These are phyloP conservation scores for Ochotona princeps DNA, from an alignment of 2,113 vertebrate genomes.

Conservation along the genomic window DNA sequence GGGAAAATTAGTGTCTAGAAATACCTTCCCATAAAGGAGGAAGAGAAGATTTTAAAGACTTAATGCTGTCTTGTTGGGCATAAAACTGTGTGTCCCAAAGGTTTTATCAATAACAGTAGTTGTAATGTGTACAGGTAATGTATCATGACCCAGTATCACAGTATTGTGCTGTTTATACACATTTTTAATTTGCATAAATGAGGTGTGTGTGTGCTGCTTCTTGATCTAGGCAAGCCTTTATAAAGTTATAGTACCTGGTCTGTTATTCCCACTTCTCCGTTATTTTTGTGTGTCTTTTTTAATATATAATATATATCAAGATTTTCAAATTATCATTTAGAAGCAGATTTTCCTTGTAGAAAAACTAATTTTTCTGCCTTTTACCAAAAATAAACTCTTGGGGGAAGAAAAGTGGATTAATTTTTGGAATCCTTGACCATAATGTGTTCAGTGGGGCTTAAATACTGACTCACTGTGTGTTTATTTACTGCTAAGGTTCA, in stretches of 20 bases:
- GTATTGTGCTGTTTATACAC: slow-evolving; percentile 85
- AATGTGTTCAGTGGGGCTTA: slow-evolving; percentile 81
- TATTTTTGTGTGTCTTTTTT: slow-evolving; percentile 88
- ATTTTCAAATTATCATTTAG: slow-evolving; percentile 85
- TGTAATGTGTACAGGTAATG: slow-evolving; percentile 84
- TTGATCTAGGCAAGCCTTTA: slow-evolving; percentile 81
- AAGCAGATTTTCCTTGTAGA: slow-evolving; percentile 85
- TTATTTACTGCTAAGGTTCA: slow-evolving; percentile 60
- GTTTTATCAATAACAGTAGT: slow-evolving; percentile 89
- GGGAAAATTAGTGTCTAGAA: slow-evolving; percentile 91
- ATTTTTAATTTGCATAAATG: slow-evolving; percentile 85
- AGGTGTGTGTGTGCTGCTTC: slow-evolving; percentile 79
- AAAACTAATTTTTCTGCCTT: slow-evolving; percentile 85
- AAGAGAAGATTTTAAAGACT: slow-evolving; percentile 88
- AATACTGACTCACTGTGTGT: slow-evolving; percentile 62
- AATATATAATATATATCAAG: slow-evolving; percentile 86
- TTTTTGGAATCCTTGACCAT: slow-evolving; percentile 79
- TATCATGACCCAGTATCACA: slow-evolving; percentile 82
- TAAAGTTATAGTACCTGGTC: slow-evolving; percentile 82
- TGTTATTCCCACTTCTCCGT: slow-evolving; percentile 80
- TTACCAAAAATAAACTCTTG: slow-evolving; percentile 85
- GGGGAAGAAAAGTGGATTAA: slow-evolving; percentile 84
- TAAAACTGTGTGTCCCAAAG: slow-evolving; percentile 89
- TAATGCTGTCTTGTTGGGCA: slow-evolving; percentile 88
- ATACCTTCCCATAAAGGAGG: slow-evolving; percentile 85